These are phyloP conservation scores for Nyleta sp. DNA, from an alignment of 2,888 invertebrate genomes.

Conservation along the genomic window DNA sequence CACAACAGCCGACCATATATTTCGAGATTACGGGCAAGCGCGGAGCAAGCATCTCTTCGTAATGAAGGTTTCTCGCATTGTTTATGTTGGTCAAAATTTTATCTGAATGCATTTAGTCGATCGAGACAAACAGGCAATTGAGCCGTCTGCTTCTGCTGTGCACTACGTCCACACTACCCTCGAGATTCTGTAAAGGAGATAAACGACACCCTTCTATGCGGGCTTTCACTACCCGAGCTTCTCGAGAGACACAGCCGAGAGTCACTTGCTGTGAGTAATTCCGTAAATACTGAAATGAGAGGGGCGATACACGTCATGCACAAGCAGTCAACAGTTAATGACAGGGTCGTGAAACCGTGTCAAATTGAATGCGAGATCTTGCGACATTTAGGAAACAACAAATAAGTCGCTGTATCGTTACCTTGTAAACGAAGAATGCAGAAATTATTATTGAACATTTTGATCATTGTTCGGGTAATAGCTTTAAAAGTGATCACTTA, in stretches of 20 bases:
- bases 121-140: conserved; percentile 37
- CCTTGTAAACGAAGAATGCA: too few relatives aligned
- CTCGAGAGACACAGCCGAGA: conserved; percentile 33
- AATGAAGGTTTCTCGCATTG: not conserved
- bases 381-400: too few relatives aligned
- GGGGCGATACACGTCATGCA: conserved; percentile 23
- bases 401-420: too few relatives aligned
- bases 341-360: conserved; percentile 10
- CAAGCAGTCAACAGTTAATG: conserved; percentile 42
- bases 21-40: too few relatives aligned
- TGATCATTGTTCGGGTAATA: too few relatives aligned
- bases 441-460: too few relatives aligned
- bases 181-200: conserved; percentile 25
- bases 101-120: conserved; percentile 1
- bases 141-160: conserved; percentile 21
- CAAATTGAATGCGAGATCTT: too few relatives aligned
- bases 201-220: conserved; percentile 28
- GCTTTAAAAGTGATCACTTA: too few relatives aligned
- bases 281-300: conserved; percentile 41
- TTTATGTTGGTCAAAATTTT: conserved; percentile 2
- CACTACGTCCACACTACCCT: conserved; percentile 32
- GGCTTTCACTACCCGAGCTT: conserved; percentile 33
- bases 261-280: conserved; percentile 47
- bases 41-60: conserved; percentile 3
- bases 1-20: too few relatives aligned